Conservation (phyloP, 2,888 invertebrate species). For the Colostygia pectinataria region DNA sequence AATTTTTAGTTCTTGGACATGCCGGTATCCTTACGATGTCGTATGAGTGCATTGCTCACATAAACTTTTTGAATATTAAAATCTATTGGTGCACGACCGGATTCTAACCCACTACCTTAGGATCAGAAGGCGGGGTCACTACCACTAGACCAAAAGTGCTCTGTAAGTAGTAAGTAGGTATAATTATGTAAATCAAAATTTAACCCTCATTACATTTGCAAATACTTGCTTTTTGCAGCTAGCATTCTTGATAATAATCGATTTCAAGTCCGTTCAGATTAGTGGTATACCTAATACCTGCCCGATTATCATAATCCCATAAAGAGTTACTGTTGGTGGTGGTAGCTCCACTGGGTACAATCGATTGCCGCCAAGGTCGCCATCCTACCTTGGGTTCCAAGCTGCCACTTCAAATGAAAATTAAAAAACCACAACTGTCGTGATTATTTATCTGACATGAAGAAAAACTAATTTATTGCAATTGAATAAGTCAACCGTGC, state of each 20-base stretch:
- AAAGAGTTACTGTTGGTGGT: conserved; percentile 13
- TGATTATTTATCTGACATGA: neutral
- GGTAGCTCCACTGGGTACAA: conserved; percentile 17
- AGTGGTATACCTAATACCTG: conserved; percentile 2
- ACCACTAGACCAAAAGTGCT: no score
- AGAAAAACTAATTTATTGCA: neutral
- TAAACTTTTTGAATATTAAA: no score
- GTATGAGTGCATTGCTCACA: no score
- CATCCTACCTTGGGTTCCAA: conserved; percentile 8
- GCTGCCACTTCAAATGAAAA: neutral
- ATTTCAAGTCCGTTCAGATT: conserved; percentile 15
- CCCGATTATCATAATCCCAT: conserved; percentile 21
- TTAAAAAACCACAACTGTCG: conserved; percentile 5
- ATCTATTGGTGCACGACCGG: no score
- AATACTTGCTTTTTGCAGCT: neutral
- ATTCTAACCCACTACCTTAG: no score
- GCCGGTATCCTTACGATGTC: no score
- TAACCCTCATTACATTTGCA: no score
- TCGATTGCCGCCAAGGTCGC: conserved; percentile 19
- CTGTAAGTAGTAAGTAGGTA: no score
- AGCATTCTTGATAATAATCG: conserved; percentile 1
- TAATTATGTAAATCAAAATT: no score
- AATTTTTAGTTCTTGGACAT: no score
- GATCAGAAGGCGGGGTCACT: no score
- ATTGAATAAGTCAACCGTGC: neutral